These are phyloP conservation scores for Drosophila stalkeri DNA, from an alignment of 2,888 invertebrate genomes.

Conservation along the genomic window DNA sequence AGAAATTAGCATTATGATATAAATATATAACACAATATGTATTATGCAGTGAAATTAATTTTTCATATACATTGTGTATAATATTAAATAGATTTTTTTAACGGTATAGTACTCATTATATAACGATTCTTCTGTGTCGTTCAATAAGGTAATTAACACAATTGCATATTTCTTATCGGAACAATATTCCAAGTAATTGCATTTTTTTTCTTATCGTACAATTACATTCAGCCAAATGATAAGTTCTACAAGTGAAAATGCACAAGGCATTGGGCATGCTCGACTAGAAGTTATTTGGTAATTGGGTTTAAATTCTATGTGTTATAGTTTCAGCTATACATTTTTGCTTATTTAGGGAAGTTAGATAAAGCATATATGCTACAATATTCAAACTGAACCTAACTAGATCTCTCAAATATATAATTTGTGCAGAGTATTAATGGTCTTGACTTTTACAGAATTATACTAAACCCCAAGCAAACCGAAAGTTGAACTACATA, in stretches of 20 bases:
- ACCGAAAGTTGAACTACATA: too few relatives aligned
- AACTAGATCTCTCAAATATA: not conserved
- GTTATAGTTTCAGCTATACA: not conserved
- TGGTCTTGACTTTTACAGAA: not conserved
- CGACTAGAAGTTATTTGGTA: not conserved
- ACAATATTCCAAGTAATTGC: constrained; percentile 8
- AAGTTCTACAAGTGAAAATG: not conserved
- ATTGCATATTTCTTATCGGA: constrained; percentile 24
- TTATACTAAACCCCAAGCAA: too few relatives aligned
- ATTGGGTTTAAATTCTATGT: not conserved
- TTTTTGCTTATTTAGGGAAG: not conserved
- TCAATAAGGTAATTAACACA: constrained; percentile 14
- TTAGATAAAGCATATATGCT: not conserved
- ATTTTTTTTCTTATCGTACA: constrained; percentile 12
- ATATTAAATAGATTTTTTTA: too few relatives aligned
- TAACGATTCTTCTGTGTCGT: not conserved
- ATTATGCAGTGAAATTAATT: not conserved
- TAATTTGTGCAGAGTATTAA: not conserved
- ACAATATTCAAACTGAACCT: too few relatives aligned
- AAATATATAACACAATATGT: not conserved
- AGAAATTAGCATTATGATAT: not conserved
- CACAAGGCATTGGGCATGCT: not conserved
- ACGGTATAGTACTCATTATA: not conserved
- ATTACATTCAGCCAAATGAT: constrained; percentile 1
- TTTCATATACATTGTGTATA: too few relatives aligned